Evolutionary conservation across 2,888 invertebrate genomes (phyloP).

Genomic region (Athrips mouffetella): DNA sequence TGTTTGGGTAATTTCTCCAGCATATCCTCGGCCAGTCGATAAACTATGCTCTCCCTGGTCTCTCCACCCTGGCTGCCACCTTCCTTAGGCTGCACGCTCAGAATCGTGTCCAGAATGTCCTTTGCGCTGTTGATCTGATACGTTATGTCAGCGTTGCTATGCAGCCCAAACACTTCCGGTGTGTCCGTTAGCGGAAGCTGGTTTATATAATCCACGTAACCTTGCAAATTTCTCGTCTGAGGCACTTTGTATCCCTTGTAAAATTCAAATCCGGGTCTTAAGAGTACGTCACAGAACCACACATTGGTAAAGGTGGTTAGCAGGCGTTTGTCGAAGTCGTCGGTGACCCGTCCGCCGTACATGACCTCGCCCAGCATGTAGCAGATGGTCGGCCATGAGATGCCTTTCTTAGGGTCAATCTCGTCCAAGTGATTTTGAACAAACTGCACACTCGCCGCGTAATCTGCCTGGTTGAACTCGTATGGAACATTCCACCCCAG

Average conservation of each 20-base stretch:
- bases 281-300: constrained; percentile 95
- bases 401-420: constrained; percentile 97
- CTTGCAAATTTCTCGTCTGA: constrained; percentile 84
- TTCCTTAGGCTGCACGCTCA: constrained; percentile 98
- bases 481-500: constrained; percentile 98
- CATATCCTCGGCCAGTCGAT: constrained; percentile 96
- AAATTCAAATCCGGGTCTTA: constrained; percentile 94
- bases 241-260: constrained; percentile 96
- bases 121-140: constrained; percentile 98
- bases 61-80: constrained; percentile 94
- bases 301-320: constrained; percentile 95
- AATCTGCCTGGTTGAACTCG: constrained; percentile 98
- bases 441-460: constrained; percentile 96
- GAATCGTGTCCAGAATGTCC: constrained; percentile 94
- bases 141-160: constrained; percentile 97
- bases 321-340: constrained; percentile 96
- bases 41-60: constrained; percentile 94
- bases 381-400: constrained; percentile 97
- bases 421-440: constrained; percentile 98
- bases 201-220: constrained; percentile 92
- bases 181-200: constrained; percentile 90
- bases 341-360: constrained; percentile 95
- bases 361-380: constrained; percentile 97
- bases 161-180: constrained; percentile 97
- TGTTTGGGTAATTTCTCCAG: constrained; percentile 85